Base-by-base conservation (phyloP, 2,888 invertebrate genomes). In the Phrixothrix hirtus region DNA sequence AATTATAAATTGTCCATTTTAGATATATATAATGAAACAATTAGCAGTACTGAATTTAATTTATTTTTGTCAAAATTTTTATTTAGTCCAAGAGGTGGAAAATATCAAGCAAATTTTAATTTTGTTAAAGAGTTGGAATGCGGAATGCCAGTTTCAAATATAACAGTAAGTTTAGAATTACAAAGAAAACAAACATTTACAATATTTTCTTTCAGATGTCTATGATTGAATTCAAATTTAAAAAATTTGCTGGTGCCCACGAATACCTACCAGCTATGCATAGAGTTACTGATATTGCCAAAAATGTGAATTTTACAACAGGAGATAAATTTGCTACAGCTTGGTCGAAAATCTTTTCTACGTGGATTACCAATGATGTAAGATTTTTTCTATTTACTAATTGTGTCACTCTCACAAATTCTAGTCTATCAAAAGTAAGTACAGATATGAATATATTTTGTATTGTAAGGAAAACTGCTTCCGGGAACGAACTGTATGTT, bases 321-420 rank as follows among this genome's bases (percentile, higher is more conserved):
- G 83, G 83, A 1, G 81, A 84, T 60, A 79, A 80, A 17, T 84
- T 83, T 72, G 80, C 82, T 1, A 85, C 84, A 37, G 82, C 84
- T 1, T 89, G 88, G 88, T 84, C 86, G 6, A 84, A 84, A 73
- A 80, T 81, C 41, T 89, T 88, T 66, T 85, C 83, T 5, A 82
- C 84, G 58, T 89, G 89, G 89, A 84, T 85, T 30, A 88, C 88
- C 0, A 89, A 89, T 69, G 89, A 89, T 76, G 81, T 86, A 65
- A 56, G 55, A 9, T 3, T 12, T 12, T 15, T n/a, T n/a, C n/a
- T n/a, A n/a, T n/a, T n/a, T n/a, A n/a, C n/a, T n/a, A n/a, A n/a
- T n/a, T n/a, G n/a, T n/a, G n/a, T n/a, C n/a, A n/a, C n/a, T n/a
- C n/a, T n/a, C n/a, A n/a, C n/a, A n/a, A n/a, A n/a, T n/a, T n/a